These are phyloP conservation scores for Palythoa heliodiscus DNA, from an alignment of 92 coral and sea anemone species.

Conservation along the genomic window DNA sequence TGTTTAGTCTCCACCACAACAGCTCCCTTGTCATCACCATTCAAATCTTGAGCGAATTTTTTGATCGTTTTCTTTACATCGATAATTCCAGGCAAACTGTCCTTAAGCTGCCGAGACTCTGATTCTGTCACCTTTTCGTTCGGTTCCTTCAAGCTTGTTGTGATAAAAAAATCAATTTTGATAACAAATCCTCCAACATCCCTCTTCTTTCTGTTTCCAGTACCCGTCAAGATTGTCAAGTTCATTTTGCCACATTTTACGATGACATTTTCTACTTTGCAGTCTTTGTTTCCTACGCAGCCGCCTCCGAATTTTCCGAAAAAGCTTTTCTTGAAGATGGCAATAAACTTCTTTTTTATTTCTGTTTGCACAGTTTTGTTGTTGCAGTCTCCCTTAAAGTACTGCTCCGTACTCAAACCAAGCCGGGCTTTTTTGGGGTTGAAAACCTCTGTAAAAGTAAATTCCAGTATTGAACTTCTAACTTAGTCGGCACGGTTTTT, in stretches of 20 bases:
- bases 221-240: slow-evolving; percentile 2
- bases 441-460: too few species aligned
- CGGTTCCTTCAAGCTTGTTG: neutral
- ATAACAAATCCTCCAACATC: slow-evolving; percentile 10
- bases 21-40: neutral
- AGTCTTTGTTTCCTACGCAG: slow-evolving; percentile 1
- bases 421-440: too few species aligned
- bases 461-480: too few species aligned
- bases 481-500: too few species aligned
- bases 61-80: neutral
- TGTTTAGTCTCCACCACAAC: neutral
- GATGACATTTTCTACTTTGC: slow-evolving; percentile 3
- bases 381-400: too few species aligned
- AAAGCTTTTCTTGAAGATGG: slow-evolving; percentile 1
- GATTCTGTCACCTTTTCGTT: neutral
- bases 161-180: neutral
- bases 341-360: too few species aligned
- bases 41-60: neutral
- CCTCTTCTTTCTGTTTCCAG: slow-evolving; percentile 1
- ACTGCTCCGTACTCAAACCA: too few species aligned
- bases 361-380: too few species aligned
- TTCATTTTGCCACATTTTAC: slow-evolving; percentile 20
- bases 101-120: neutral
- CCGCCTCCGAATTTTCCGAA: neutral
- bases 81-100: neutral